Evolutionary conservation across 2,888 invertebrate species (phyloP), one percentile per base, ranked within the genome.

Genomic region (Eumerus sabulonum): DNA sequence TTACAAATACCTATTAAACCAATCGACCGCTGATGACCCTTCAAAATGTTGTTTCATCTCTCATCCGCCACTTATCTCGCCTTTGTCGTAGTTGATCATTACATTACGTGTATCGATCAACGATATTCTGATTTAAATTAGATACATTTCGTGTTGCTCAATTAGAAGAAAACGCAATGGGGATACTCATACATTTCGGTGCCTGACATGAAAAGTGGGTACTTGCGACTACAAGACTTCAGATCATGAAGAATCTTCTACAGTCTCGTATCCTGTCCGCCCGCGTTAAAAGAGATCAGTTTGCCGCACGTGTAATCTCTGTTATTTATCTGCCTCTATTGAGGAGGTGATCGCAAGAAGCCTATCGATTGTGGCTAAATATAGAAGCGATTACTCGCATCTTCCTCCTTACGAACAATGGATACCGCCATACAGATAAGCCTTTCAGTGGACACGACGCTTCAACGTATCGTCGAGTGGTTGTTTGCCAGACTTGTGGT

Each of bases 381-480:
- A 79, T 79, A 79, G 79, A 79, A 70, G 74, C 79, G 74, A 79
- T 79, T 79, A 79, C n/a, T n/a, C n/a, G n/a, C n/a, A n/a, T 68
- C 68, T 70, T 19, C 48, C 7, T 27, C 35, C 50, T 70, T 54
- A 54, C 17, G 16, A 57, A 71, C 74, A 79, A 74, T 79, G 63
- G 40, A 40, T 13, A 60, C 56, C 57, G 27, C 14, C 14, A 11
- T 40, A n/a, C n/a, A 3, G 40, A 11, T 40, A 40, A 9, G 19
- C 9, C 42, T n/a, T 7, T 18, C 5, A 9, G 45, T 38, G 19
- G 35, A 16, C 18, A 27, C 36, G 53, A 16, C 50, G 27, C 27
- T 27, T 42, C 14, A 40, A 50, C 13, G 40, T 73, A 40, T 67
- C 56, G 47, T 74, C 59, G 64, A 74, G 74, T 79, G 79, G 68